Percentiles rank a stretch among this genome's conserved stretches.
These are phyloP conservation scores for Poeciliopsis paucimaculata DNA, from an alignment of 2,797 vertebrate species.

Conservation along the genomic window DNA sequence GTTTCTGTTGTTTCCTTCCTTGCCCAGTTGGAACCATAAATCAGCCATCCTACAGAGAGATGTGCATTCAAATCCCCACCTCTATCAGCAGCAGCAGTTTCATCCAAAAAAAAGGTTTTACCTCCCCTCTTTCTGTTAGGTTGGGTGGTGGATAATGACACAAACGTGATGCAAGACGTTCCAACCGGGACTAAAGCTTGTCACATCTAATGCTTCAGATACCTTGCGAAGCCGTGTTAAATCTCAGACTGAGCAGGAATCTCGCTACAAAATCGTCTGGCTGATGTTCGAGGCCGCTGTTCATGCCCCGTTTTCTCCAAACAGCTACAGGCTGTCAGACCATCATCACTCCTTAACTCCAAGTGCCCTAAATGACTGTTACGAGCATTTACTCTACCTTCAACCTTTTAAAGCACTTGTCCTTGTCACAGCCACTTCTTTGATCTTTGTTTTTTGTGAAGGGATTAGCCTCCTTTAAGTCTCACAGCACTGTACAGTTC, in stretches of 20 bases:
- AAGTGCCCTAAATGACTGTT: conserved; percentile 1
- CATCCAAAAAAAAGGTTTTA: conserved; percentile 1
- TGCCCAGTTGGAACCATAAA: conserved; percentile 19
- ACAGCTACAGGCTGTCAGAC: conserved; percentile 12
- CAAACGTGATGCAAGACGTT: not conserved
- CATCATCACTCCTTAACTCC: conserved; percentile 9
- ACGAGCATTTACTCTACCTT: conserved; percentile 5
- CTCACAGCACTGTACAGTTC: too few species aligned
- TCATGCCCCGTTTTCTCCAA: conserved; percentile 7
- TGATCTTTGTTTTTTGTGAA: not conserved
- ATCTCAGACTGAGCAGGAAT: conserved; percentile 1
- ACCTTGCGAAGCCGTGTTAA: not conserved
- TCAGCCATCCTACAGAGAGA: conserved; percentile 16
- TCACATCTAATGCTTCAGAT: not conserved
- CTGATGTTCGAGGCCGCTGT: not conserved
- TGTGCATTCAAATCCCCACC: conserved; percentile 15
- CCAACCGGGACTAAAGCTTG: not conserved
- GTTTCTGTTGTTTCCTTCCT: conserved; percentile 4
- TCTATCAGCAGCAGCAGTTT: conserved; percentile 4
- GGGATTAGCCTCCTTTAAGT: too few species aligned
- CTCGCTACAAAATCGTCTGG: not conserved
- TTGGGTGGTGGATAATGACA: conserved; percentile 16
- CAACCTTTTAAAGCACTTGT: not conserved
- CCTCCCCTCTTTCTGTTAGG: conserved; percentile 6
- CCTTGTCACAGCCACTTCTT: conserved; percentile 1